Evolutionary conservation across 1,140 invertebrate genomes (phyloP).

Genomic region (Drosophila ironensis): DNA sequence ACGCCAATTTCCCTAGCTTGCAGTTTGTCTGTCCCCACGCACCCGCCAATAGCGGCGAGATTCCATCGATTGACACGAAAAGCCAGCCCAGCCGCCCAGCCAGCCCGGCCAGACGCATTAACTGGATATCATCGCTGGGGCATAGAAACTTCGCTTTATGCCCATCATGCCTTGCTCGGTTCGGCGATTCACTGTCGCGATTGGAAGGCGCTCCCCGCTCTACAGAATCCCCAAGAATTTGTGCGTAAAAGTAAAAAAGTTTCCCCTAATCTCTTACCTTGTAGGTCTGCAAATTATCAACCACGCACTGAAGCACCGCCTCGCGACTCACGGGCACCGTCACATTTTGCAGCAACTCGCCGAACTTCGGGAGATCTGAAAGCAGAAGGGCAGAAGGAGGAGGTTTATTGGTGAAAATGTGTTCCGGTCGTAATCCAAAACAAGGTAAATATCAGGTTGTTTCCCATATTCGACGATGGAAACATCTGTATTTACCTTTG

Average conservation of each 20-base stretch:
- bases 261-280: conserved; percentile 83
- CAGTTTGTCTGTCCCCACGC: conserved; percentile 57
- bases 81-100: too few relatives aligned
- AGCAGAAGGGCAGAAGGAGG: too few relatives aligned
- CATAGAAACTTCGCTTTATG: too few relatives aligned
- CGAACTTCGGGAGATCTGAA: conserved; percentile 88
- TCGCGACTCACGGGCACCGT: conserved; percentile 89
- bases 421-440: conserved; percentile 39
- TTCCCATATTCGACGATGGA: conserved; percentile 36
- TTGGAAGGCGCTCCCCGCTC: too few relatives aligned
- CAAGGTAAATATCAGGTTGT: conserved; percentile 69
- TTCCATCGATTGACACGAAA: too few relatives aligned
- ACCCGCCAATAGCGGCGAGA: conserved; percentile 24
- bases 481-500: conserved; percentile 68
- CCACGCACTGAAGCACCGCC: conserved; percentile 87
- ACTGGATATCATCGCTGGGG: too few relatives aligned
- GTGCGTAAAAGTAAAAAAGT: background rate
- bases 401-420: background rate
- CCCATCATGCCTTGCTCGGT: too few relatives aligned
- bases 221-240: too few relatives aligned
- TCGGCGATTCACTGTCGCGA: too few relatives aligned
- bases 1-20: conserved; percentile 69
- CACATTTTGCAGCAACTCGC: conserved; percentile 87
- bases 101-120: too few relatives aligned
- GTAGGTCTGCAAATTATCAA: conserved; percentile 88